Percentiles rank a stretch among this genome's conserved stretches.
phyloP scores from a whole-genome alignment of 2,888 invertebrate genomes.

The Agelastica alni region DNA sequence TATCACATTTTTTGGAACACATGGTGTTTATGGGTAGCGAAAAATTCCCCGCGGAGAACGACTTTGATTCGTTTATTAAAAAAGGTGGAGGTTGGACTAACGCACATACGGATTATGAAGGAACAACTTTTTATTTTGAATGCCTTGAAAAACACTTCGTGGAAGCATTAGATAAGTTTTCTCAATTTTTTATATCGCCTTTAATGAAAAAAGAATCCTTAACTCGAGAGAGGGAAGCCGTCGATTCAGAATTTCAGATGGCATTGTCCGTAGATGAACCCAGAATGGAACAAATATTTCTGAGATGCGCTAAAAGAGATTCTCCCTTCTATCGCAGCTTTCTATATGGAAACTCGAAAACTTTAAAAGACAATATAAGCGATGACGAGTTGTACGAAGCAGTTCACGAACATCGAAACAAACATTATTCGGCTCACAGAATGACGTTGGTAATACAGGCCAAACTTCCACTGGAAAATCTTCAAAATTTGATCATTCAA shows the following conservation, averaged over 20 bases:
- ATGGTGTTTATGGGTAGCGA: slow-evolving; percentile 96
- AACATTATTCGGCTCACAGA: slow-evolving; percentile 83
- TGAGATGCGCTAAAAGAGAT: slow-evolving; percentile 66
- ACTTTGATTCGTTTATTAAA: slow-evolving; percentile 75
- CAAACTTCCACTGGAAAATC: slow-evolving; percentile 64
- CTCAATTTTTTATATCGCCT: slow-evolving; percentile 86
- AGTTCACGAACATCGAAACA: slow-evolving; percentile 73
- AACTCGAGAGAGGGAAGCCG: slow-evolving; percentile 83
- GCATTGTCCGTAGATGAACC: slow-evolving; percentile 74
- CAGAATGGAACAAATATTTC: slow-evolving; percentile 76
- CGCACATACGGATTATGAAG: slow-evolving; percentile 85
- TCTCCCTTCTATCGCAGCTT: slow-evolving; percentile 77
- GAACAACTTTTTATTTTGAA: slow-evolving; percentile 88
- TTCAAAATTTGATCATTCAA: slow-evolving; percentile 67
- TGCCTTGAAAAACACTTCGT: slow-evolving; percentile 78
- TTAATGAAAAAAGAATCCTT: slow-evolving; percentile 84
- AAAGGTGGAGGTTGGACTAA: slow-evolving; percentile 77
- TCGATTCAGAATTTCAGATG: slow-evolving; percentile 89
- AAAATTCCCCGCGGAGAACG: slow-evolving; percentile 85
- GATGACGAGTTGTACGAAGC: slow-evolving; percentile 70
- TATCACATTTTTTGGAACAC: slow-evolving; percentile 86
- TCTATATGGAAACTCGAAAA: slow-evolving; percentile 81
- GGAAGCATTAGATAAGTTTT: slow-evolving; percentile 81
- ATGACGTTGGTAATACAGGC: slow-evolving; percentile 86
- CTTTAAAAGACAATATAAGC: slow-evolving; percentile 68